Conservation (phyloP, 2,888 invertebrate species). For the Osmoderma eremita region DNA sequence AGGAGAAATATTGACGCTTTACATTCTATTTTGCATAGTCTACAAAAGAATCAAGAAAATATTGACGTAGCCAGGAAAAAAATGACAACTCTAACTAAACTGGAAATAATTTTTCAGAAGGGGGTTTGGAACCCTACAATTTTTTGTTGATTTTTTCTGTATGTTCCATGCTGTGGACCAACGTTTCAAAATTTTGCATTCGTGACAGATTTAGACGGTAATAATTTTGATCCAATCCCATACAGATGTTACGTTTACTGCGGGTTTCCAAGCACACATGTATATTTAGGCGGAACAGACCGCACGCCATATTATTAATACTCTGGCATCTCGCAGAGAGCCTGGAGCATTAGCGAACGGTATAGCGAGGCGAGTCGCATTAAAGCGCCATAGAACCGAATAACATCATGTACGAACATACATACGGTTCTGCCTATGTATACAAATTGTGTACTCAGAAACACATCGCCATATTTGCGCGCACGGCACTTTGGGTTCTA, state of each 20-base stretch:
- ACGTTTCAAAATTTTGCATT: too few species aligned
- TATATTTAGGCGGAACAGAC: constrained; percentile 5
- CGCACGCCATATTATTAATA: constrained; percentile 4
- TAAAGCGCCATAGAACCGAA: background rate
- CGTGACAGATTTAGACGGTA: background rate
- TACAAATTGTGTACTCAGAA: background rate
- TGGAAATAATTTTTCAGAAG: too few species aligned
- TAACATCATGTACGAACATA: background rate
- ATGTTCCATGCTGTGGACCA: too few species aligned
- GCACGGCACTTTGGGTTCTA: background rate
- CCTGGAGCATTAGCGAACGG: constrained; percentile 1
- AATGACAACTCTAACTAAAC: too few species aligned
- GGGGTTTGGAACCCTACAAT: too few species aligned
- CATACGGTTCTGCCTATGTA: background rate
- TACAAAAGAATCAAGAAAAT: too few species aligned
- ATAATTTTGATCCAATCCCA: background rate
- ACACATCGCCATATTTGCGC: background rate
- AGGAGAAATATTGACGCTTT: too few species aligned
- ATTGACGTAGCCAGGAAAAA: too few species aligned
- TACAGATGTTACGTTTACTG: background rate
- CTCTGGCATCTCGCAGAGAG: background rate
- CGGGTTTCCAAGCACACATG: background rate
- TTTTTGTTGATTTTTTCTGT: too few species aligned
- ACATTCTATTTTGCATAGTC: too few species aligned
- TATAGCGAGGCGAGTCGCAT: background rate